A percentile compares a stretch with the other conserved stretches of the same genome.
Conservation (phyloP, 2,888 invertebrate genomes). For the Pseudoips prasinana region DNA sequence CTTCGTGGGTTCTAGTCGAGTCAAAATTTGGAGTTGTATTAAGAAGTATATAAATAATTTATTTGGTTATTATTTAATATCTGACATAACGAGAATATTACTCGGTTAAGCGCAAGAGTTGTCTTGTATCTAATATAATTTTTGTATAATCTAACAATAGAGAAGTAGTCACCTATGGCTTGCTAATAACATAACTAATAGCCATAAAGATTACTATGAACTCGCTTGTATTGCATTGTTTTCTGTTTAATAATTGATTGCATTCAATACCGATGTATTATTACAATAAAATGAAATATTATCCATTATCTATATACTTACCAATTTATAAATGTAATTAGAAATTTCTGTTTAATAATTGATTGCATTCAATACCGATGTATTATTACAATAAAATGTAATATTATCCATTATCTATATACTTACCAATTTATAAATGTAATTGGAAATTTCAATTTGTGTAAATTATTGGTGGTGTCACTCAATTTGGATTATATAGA, state of each 20-base stretch:
- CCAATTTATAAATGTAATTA: too few species aligned
- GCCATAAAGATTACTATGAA: conserved; percentile 74
- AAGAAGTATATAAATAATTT: conserved; percentile 35
- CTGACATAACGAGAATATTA: conserved; percentile 51
- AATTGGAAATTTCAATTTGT: too few species aligned
- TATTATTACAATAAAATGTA: too few species aligned
- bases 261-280: conserved; percentile 25
- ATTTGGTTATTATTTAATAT: conserved; percentile 55
- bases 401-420: too few species aligned
- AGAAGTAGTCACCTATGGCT: conserved; percentile 72
- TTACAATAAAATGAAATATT: too few species aligned
- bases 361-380: conserved; percentile 31
- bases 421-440: too few species aligned
- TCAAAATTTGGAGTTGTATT: conserved; percentile 50
- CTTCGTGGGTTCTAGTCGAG: conserved; percentile 78
- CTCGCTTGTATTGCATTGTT: conserved; percentile 78
- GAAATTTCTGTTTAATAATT: conserved; percentile 57
- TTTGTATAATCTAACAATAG: conserved; percentile 77
- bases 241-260: conserved; percentile 50
- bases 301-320: too few species aligned
- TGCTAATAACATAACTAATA: conserved; percentile 79
- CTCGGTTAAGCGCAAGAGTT: conserved; percentile 55
- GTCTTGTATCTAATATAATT: conserved; percentile 66
- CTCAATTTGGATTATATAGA: conserved; percentile 39
- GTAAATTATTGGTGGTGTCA: conserved; percentile 20